A percentile compares a stretch with the other conserved stretches of the same genome.
phyloP scores from a whole-genome alignment of 1,140 invertebrate species.

The Trichomalopsis sarcophagae region DNA sequence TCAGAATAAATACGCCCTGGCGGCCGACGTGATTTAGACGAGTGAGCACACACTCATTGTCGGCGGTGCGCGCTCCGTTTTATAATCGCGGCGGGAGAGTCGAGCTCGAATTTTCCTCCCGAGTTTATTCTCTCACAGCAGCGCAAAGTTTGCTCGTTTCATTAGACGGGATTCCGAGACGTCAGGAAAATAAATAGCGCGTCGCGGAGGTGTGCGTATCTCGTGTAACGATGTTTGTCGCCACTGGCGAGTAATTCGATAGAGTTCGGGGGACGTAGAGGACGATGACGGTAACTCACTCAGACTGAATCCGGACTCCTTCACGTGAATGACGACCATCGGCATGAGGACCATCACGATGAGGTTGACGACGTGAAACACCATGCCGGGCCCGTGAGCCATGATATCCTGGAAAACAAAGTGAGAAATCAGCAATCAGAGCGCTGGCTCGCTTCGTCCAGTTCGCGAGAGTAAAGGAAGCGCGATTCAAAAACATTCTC shows the following conservation, averaged over 20 bases:
- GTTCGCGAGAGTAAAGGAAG: neutral
- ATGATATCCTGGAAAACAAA: conserved; percentile 82
- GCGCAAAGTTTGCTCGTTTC: neutral
- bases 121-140: neutral
- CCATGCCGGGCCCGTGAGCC: conserved; percentile 80
- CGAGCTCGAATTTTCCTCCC: neutral
- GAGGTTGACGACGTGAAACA: conserved; percentile 86
- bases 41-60: neutral
- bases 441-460: too few species aligned
- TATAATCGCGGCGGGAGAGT: neutral
- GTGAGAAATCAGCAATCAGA: conserved; percentile 37
- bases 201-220: too few species aligned
- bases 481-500: conserved; percentile 31
- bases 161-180: neutral
- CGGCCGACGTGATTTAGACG: neutral
- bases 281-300: conserved; percentile 75
- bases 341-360: conserved; percentile 85
- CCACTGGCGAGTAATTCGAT: neutral
- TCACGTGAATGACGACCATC: conserved; percentile 85
- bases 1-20: neutral
- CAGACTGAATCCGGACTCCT: conserved; percentile 85
- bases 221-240: conserved; percentile 5
- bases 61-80: neutral
- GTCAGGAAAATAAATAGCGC: neutral
- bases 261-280: neutral